Evolutionary conservation across 2,113 vertebrate species (phyloP), one percentile per base, ranked within the genome.

Genomic region (Brachionichthys hirsutus): DNA sequence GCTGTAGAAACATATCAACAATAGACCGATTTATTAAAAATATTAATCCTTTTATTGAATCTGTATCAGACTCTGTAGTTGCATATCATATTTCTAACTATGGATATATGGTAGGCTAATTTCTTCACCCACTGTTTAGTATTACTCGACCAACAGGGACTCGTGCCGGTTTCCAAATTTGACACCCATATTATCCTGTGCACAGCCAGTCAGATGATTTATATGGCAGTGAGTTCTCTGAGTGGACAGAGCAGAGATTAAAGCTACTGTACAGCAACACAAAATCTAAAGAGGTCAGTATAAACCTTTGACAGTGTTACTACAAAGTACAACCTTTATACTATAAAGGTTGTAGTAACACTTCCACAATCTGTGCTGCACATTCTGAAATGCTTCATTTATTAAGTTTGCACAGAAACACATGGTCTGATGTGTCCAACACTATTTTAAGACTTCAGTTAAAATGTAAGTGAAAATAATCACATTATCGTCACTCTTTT

Each of bases 181-280:
- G 76, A 82, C 62, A 78, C 73, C 66, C 13, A 54, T 30, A n/a
- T 66, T 73, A 38, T 48, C 50, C 40, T 13, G 20, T 20, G 38
- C 6, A 1, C 42, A 9, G 55, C 58, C 54, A 77, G 88, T 85
- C 48, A 6, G 62, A 76, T 86, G 71, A 85, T 69, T n/a, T 69
- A 67, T 41, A 13, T 75, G 55, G 64, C 67, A 58, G 71, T 36
- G 46, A 17, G 19, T 65, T 61, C 54, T 66, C 22, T 70, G 45
- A 71, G 55, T 59, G 67, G 52, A 58, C 16, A 48, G 48, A 48
- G 52, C 19, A 34, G 63, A 42, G n/a, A n/a, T n/a, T n/a, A n/a
- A 54, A 57, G 47, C 14, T 34, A 18, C 52, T 34, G 9, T 55
- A 20, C 49, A 16, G 56, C n/a, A 30, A 30, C 24, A 30, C 24